Evolutionary conservation across 1,140 invertebrate species (phyloP).

Genomic region (Dinoponera quadriceps): DNA sequence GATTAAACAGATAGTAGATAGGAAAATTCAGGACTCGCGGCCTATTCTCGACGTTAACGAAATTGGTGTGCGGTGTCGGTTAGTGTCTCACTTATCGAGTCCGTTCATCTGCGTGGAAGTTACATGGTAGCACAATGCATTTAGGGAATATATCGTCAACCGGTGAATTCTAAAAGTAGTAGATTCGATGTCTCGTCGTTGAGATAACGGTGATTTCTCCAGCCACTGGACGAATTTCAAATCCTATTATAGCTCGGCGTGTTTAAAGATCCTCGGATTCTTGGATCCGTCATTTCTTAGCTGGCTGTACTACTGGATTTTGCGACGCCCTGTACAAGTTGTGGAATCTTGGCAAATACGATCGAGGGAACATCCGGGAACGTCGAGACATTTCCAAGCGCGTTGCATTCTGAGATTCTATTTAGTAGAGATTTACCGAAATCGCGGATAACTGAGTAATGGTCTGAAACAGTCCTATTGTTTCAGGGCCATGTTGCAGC

Average conservation of each 20-base stretch:
- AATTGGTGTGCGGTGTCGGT: constrained; percentile 20
- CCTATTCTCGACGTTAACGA: constrained; percentile 35
- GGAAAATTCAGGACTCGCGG: constrained; percentile 40
- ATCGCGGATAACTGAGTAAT: constrained; percentile 59
- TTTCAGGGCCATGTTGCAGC: constrained; percentile 32
- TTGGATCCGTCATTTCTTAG: not conserved
- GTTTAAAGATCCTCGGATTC: not conserved
- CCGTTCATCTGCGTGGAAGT: not conserved
- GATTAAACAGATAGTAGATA: constrained; percentile 54
- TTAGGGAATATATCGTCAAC: not conserved
- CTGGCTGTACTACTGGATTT: not conserved
- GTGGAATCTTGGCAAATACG: constrained; percentile 52
- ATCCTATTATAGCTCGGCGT: not conserved
- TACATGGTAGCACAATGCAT: not conserved
- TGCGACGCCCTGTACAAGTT: constrained; percentile 26
- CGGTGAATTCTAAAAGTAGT: not conserved
- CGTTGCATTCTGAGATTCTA: constrained; percentile 53
- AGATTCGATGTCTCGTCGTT: not conserved
- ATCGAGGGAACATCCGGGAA: constrained; percentile 49
- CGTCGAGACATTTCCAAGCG: constrained; percentile 50
- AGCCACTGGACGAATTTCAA: not conserved
- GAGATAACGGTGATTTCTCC: not conserved
- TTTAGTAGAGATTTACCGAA: constrained; percentile 55
- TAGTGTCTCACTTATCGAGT: constrained; percentile 21
- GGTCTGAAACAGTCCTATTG: constrained; percentile 57